phyloP scores from a whole-genome alignment of 1,140 invertebrate species.

The Amphibalanus amphitrite region DNA sequence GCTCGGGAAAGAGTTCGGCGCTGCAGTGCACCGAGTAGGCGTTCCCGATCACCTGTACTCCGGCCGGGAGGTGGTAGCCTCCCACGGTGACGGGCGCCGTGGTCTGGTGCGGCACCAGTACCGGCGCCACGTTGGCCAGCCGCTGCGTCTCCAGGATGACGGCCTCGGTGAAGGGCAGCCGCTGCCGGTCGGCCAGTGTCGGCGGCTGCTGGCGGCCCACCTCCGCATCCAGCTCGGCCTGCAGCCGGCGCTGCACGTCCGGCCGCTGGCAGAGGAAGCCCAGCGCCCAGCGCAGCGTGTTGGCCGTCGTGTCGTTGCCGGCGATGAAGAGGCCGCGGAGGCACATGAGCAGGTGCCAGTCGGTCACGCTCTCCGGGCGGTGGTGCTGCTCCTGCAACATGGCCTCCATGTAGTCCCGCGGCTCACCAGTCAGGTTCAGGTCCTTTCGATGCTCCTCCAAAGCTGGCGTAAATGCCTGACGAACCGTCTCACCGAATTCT shows the following conservation, averaged over 20 bases:
- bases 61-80: conserved; percentile 40
- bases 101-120: conserved; percentile 11
- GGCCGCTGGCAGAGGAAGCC: conserved; percentile 14
- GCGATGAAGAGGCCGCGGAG: conserved; percentile 16
- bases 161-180: conserved; percentile 39
- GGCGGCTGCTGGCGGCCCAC: conserved; percentile 7
- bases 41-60: conserved; percentile 49
- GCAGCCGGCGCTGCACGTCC: conserved; percentile 12
- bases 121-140: conserved; percentile 24
- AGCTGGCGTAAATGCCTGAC: neutral
- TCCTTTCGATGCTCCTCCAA: neutral
- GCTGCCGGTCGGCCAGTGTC: conserved; percentile 18
- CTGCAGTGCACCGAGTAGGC: conserved; percentile 70
- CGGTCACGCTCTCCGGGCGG: conserved; percentile 1
- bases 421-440: neutral
- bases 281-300: conserved; percentile 11
- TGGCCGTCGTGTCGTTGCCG: conserved; percentile 14
- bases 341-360: conserved; percentile 15
- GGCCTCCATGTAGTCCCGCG: too few species aligned
- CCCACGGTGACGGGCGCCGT: conserved; percentile 1
- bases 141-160: conserved; percentile 54
- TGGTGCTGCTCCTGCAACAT: too few species aligned
- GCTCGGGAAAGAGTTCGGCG: conserved; percentile 45
- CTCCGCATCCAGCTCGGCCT: conserved; percentile 14
- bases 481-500: neutral